phyloP scores from a whole-genome alignment of 1,140 invertebrate species.

The Adoxophyes honmai region DNA sequence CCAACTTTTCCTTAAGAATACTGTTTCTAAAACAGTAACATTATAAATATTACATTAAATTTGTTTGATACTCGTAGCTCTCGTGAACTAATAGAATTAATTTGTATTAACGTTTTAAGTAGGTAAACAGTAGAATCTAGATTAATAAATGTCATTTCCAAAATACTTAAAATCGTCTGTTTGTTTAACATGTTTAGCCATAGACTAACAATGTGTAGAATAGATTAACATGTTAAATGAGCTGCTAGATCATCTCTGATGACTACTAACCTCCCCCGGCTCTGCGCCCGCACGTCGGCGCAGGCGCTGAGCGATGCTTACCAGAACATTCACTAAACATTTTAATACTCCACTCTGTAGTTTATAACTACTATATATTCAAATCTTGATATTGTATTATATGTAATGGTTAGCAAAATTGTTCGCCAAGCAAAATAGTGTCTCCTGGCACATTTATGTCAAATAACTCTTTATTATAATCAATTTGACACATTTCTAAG shows the following conservation, averaged over 20 bases:
- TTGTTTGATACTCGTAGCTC: constrained; percentile 58
- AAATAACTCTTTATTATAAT: constrained; percentile 39
- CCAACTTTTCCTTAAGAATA: constrained; percentile 34
- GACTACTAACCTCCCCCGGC: constrained; percentile 63
- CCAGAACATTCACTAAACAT: constrained; percentile 38
- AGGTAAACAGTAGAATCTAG: constrained; percentile 62
- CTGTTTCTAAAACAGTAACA: constrained; percentile 44
- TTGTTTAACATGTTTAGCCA: constrained; percentile 76
- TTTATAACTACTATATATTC: constrained; percentile 23
- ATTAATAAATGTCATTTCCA: constrained; percentile 74
- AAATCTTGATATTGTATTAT: constrained; percentile 23
- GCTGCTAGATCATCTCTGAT: constrained; percentile 43
- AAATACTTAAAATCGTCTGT: constrained; percentile 72
- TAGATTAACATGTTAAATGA: constrained; percentile 66
- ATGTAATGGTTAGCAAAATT: constrained; percentile 29
- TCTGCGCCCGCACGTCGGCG: constrained; percentile 37
- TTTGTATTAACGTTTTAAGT: constrained; percentile 70
- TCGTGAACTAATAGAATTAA: constrained; percentile 72
- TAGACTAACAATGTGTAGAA: constrained; percentile 75
- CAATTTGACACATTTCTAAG: constrained; percentile 49
- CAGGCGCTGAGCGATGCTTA: constrained; percentile 48
- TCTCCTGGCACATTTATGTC: constrained; percentile 61
- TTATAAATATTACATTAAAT: constrained; percentile 47
- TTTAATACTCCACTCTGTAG: constrained; percentile 23
- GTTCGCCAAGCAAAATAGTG: constrained; percentile 75